Evolutionary conservation across 2,113 vertebrate genomes (phyloP).

Genomic region (Potamarius usumacintae): DNA sequence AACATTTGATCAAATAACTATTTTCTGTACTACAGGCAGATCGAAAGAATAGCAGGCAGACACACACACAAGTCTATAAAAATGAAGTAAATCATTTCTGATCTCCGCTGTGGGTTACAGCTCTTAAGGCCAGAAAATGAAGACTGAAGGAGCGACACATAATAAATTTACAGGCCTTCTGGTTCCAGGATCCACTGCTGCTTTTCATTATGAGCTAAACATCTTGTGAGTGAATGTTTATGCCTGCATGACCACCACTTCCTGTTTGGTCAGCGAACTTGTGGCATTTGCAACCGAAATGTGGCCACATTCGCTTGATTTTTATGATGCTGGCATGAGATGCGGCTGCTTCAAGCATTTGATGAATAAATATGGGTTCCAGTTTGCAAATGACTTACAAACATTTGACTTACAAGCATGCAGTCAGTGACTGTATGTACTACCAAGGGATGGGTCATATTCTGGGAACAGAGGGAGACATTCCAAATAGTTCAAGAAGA

Average conservation of each 20-base stretch:
- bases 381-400: constrained; percentile 18
- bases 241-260: constrained; percentile 32
- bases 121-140: neutral
- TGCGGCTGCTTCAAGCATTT: neutral
- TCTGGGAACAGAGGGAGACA: neutral
- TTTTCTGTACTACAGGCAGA: constrained; percentile 1
- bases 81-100: neutral
- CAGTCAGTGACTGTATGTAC: neutral
- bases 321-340: neutral
- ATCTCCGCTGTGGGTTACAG: neutral
- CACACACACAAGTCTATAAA: neutral
- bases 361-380: constrained; percentile 6
- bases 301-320: constrained; percentile 17
- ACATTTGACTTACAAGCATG: constrained; percentile 9
- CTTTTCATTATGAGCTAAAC: constrained; percentile 25
- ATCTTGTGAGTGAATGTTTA: constrained; percentile 41
- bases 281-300: constrained; percentile 28
- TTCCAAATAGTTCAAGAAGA: neutral
- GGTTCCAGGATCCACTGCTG: constrained; percentile 8
- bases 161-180: constrained; percentile 8
- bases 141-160: constrained; percentile 11
- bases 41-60: neutral
- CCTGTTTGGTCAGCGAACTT: constrained; percentile 29
- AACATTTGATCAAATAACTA: neutral
- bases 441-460: neutral